Evolutionary conservation across 2,797 vertebrate species (phyloP), one percentile per base, ranked within the genome.

Genomic region (Falco rusticolus): DNA sequence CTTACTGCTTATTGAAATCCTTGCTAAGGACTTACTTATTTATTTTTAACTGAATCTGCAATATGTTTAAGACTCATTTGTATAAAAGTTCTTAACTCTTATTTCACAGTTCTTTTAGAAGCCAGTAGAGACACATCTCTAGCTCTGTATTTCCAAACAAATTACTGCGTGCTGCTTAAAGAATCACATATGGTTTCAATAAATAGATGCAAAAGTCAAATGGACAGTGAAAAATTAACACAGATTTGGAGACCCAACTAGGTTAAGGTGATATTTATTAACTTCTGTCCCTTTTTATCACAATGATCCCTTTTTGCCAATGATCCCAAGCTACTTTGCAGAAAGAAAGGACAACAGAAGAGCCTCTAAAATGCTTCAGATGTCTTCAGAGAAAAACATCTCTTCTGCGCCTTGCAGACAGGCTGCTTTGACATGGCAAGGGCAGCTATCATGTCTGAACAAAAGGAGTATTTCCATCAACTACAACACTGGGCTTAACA

Each of bases 21-120:
- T 10, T 56, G 57, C 94, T 94, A 65, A 93, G 87, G 87, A 91
- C 74, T 96, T 91, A 95, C 72, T 95, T 94, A 96, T 86, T 93
- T 92, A 94, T 93, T 96, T 96, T 89, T 74, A 89, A 81, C 91
- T 61, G 83, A 92, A 89, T 90, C 83, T 70, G 79, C 84, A 72
- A 91, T 87, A 61, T 96, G 92, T 96, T 94, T 91, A 71, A 96
- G 43, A 94, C 80, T 85, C 79, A 71, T 88, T 90, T 92, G 59
- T 81, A 39, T 50, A 77, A 91, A 94, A 82, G 56, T 96, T 96
- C 64, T 82, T 47, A 75, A 88, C 69, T 83, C 84, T 56, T 59
- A 41, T 85, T 87, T 94, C 87, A 63, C 86, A 59, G 78, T 94
- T 84, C 24, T 80, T 95, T 75, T 31, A 85, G 37, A 81, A 75